Evolutionary conservation across 2,113 vertebrate species (phyloP), one percentile per base, ranked within the genome.

Genomic region (Nycticryphes semicollaris): DNA sequence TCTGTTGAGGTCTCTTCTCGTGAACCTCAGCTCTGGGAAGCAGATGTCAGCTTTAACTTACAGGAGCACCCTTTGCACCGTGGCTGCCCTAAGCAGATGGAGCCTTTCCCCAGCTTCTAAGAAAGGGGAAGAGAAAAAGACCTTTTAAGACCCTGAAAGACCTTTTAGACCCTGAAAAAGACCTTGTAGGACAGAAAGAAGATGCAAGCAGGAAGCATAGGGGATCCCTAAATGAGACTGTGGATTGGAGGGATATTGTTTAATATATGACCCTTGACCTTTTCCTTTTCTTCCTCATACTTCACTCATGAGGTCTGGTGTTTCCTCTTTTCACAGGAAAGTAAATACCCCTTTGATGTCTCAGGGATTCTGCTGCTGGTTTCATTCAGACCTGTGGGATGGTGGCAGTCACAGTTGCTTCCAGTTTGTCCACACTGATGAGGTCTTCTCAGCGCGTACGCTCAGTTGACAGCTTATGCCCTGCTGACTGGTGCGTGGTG

Each of bases 1-100:
- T 63, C 69, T 87, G 37, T 43, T 92, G 67, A 79, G 70, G n/a
- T 91, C 56, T 93, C 33, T 74, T 81, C 76, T 84, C n/a, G 7
- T 33, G 60, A 87, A 37, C 11, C 24, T 60, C 43, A 59, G 47
- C 60, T 74, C 54, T 81, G 54, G 83, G 68, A 84, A 84, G 31
- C 3, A 0, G 30, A 18, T 0, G 1, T 17, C 33, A 78, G 33
- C 43, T 89, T 41, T 89, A 53, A 67, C 39, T 70, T 82, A 60
- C 74, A 87, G 90, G 60, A 72, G 25, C 27, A 68, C n/a, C 47
- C 25, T 50, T 77, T 86, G 80, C 14, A 67, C 48, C n/a, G 47
- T 72, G 60, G n/a, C 39, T 21, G 21, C 74, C 27, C 48, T 75
- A 60, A 81, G 39, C 64, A 81, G 60, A 60, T 48, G 76, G 60